Evolutionary conservation across 2,888 invertebrate genomes (phyloP).

Genomic region (Drosophila neutralis): DNA sequence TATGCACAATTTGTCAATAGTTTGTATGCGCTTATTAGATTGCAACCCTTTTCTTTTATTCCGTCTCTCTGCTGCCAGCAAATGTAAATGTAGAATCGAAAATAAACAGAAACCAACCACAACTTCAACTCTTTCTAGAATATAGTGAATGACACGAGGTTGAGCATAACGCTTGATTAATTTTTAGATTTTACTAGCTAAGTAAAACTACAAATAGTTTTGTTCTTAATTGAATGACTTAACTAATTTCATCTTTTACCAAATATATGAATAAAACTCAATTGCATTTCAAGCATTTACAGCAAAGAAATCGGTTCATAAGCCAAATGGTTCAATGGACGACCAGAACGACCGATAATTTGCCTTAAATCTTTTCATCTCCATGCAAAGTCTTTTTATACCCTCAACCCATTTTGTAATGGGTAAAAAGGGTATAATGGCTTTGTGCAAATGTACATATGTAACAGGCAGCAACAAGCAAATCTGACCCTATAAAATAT

Average conservation of each 20-base stretch:
- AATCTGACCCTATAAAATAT: not conserved
- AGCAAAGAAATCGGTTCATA: slow-evolving; percentile 20
- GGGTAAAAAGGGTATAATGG: not conserved
- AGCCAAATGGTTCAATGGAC: slow-evolving; percentile 26
- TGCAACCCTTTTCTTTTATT: not conserved
- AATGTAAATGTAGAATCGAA: not conserved
- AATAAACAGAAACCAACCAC: rapidly evolving
- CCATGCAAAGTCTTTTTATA: not conserved
- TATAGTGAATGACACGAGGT: not conserved
- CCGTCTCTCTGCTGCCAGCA: not conserved
- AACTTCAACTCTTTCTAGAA: not conserved
- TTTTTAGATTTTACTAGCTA: not conserved
- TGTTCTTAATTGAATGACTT: not conserved
- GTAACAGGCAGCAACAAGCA: not conserved
- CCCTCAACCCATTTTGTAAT: no score
- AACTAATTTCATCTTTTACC: not conserved
- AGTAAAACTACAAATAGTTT: not conserved
- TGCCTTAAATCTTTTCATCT: slow-evolving; percentile 23
- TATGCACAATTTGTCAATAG: not conserved
- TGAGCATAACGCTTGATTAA: not conserved
- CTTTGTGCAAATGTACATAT: not conserved
- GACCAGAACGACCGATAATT: slow-evolving; percentile 27
- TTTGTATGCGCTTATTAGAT: not conserved
- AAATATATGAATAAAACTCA: not conserved
- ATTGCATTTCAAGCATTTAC: not conserved